Base-by-base conservation (phyloP, 2,113 vertebrate species). In the Struthidea cinerea region DNA sequence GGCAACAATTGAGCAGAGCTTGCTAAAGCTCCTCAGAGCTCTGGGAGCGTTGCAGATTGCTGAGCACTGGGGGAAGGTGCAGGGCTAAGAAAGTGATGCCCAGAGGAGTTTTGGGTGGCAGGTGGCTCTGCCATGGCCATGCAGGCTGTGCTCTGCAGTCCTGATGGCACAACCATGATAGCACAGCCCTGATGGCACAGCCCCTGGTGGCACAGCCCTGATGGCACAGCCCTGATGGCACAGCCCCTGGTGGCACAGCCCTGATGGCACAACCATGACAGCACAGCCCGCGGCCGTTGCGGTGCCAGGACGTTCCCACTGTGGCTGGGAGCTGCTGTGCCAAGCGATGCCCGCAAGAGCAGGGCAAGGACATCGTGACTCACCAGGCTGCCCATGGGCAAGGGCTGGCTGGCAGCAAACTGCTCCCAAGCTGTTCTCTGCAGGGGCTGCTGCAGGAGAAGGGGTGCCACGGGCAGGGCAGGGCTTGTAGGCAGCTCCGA, bases 41-140 rank as follows among this genome's bases (percentile, higher is more conserved):
- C 50, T 1, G 1, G 59, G 41, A 59, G 13, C 6, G 0, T 1
- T 20, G 39, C 4, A 11, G 75, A 1, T 55, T 2, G 7, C 5
- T 7, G 63, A 57, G 16, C 3, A 1, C 7, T 10, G 32, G 24
- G 68, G 56, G 24, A 23, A 39, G 21, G 41, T 3, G 35, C 33
- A 12, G 37, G 30, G 39, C 13, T 5, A 5, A 37, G 35, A 47
- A 84, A 10, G 15, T 5, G 39, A 12, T 28, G n/a, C 22, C 8
- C 41, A 2, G 6, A 8, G 23, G 39, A 8, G 17, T 32, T 69
- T 59, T 42, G 27, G 79, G 42, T 59, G 60, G 11, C 32, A 41
- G n/a, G 7, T 18, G 59, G 21, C 52, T 65, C 4, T 44, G 32
- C 52, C 16, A 8, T 57, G 53, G 11, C 35, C 33, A 10, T 3